These are phyloP conservation scores for Tichodroma muraria DNA, from an alignment of 2,113 vertebrate species.

Conservation along the genomic window DNA sequence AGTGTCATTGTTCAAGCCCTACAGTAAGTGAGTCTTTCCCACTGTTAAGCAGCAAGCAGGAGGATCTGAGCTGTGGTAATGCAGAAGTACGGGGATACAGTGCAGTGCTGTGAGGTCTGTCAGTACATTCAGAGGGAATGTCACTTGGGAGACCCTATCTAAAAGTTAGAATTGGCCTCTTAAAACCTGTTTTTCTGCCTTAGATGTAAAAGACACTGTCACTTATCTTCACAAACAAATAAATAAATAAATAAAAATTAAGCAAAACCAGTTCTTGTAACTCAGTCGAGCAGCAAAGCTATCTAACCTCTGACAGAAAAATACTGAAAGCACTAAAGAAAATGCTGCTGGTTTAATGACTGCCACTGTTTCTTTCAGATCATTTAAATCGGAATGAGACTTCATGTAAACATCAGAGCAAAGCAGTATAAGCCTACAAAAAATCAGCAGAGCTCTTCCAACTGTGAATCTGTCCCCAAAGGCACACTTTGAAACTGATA, in stretches of 20 bases:
- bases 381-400: conserved; percentile 12
- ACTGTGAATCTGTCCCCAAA: background rate
- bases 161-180: background rate
- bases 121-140: background rate
- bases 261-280: background rate
- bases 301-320: conserved; percentile 6
- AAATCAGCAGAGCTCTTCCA: background rate
- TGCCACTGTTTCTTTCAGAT: background rate
- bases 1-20: background rate
- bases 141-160: background rate
- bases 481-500: background rate
- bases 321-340: background rate
- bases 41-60: background rate
- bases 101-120: background rate
- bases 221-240: background rate
- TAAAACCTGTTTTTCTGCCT: background rate
- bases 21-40: background rate
- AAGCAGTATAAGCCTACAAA: background rate
- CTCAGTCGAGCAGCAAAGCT: background rate
- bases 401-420: background rate
- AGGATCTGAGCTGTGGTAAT: background rate
- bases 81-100: background rate
- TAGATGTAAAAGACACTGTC: background rate
- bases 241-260: background rate
- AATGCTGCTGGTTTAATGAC: background rate